A percentile compares a stretch with the other conserved stretches of the same genome.
These are phyloP conservation scores for Numenius phaeopus DNA, from an alignment of 2,797 vertebrate species.

Conservation along the genomic window DNA sequence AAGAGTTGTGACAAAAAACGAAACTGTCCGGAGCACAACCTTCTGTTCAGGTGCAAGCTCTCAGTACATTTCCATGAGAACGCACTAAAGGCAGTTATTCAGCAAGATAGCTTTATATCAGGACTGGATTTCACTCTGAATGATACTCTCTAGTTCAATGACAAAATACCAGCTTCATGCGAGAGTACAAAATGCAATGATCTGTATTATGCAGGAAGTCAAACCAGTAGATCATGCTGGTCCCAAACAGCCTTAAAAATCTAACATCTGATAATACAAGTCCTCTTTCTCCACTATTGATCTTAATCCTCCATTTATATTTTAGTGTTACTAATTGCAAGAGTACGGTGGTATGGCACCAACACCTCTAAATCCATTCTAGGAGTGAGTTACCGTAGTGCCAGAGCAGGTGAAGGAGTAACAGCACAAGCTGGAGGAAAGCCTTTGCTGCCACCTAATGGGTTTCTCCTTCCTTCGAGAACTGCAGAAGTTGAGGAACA, in stretches of 20 bases:
- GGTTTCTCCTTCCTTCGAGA: background rate
- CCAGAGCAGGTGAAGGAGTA: background rate
- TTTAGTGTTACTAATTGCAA: background rate
- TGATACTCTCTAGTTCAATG: background rate
- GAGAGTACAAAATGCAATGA: background rate
- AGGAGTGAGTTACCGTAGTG: background rate
- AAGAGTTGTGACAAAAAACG: background rate
- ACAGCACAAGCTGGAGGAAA: background rate
- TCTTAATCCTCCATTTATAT: background rate
- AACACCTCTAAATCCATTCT: background rate
- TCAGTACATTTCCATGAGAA: background rate
- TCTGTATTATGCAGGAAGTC: background rate
- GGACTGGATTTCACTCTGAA: background rate
- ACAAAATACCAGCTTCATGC: background rate
- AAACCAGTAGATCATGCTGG: background rate
- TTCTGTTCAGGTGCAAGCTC: background rate
- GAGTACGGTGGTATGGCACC: background rate
- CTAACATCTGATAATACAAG: background rate
- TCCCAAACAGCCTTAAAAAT: background rate
- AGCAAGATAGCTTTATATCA: background rate
- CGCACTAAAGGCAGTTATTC: background rate
- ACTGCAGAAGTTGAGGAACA: background rate
- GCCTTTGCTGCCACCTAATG: constrained; percentile 67
- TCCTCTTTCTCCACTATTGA: background rate
- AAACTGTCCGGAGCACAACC: background rate